Base-by-base conservation (phyloP, 2,888 invertebrate species). In the Laothoe populi region DNA sequence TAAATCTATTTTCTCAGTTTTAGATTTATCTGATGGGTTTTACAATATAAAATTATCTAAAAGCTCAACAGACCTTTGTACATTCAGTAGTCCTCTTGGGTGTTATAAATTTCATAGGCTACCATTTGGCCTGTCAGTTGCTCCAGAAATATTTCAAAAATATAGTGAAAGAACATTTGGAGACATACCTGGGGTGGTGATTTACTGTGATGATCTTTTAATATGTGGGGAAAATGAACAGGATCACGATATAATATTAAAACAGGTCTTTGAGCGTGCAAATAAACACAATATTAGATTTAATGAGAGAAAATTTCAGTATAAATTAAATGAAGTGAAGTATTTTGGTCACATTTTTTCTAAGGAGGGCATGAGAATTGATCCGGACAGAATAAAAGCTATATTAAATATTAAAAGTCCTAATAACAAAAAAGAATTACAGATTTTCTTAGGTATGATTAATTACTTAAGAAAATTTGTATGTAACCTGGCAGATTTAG, bases 91-190 rank as follows among this genome's bases (percentile, higher is more conserved):
- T 10, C 38, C 38, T 38, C 10, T 8, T 5, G 38, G 38, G 4
- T 38, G 38, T 11, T 38, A 38, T 38, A 67, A 71, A 64, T 83
- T 75, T 67, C 62, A 65, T 42, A 69, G 81, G 24, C 31, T 81
- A 38, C 76, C 82, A 2, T 83, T 82, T 73, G 82, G 81, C 0
- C 24, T 83, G 5, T 74, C 70, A 13, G 64, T 69, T 2, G 74
- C 78, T 4, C 73, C 79, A 3, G 83, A 81, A 70, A 74, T 79
- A 13, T 82, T 82, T 67, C 78, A 83, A 63, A 66, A 67, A 35
- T 70, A 68, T 60, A 79, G 77, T 66, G 67, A 71, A 26, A 66
- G 65, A 23, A 69, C 75, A 23, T 83, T 82, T 67, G 80, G 75
- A 24, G 77, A 79, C 53, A 80, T 82, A 38, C 69, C 73, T 16